Evolutionary conservation across 2,113 vertebrate genomes (phyloP), one percentile per base, ranked within the genome.

Genomic region (Scolopax mira): DNA sequence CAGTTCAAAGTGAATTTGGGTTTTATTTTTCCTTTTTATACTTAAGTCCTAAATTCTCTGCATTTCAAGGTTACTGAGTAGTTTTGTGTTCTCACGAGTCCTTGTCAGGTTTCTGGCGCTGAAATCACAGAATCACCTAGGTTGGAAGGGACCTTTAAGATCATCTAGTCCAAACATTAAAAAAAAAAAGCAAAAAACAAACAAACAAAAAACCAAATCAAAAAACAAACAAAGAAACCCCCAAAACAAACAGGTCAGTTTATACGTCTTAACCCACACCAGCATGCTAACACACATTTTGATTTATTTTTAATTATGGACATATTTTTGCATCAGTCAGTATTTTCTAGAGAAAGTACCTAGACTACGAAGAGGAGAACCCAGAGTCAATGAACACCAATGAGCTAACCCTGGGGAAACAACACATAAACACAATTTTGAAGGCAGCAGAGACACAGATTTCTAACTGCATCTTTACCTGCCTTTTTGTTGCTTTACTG

Each of bases 401-500:
- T 0, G 4, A 95, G 41, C 61, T 54, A 70, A 21, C 69, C 61
- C 89, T 7, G 3, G 65, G 91, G 90, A 95, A 83, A 89, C 0
- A 1, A 96, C 67, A 80, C 71, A 61, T 19, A 93, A 95, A 64
- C 81, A 42, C 71, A 95, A 41, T 64, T 92, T 41, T 75, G 79
- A 93, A 92, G 91, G 92, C 71, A 96, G 95, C 72, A 85, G 33
- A 91, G 46, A 70, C 55, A 62, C 57, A 71, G 57, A 37, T 41
- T 51, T 60, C 57, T 21, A 62, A 77, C 87, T 77, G 25, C 90
- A 77, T 91, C 93, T 91, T 89, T 31, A 91, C 80, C 55, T 66
- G 79, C 84, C 87, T 97, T 91, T 82, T 78, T 88, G 91, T 41
- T 95, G 87, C 90, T 96, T 78, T 86, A 80, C 92, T 88, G 88